A percentile compares a stretch with the other conserved stretches of the same genome.
These are phyloP conservation scores for Tetropium fuscum DNA, from an alignment of 2,888 invertebrate genomes.

Conservation along the genomic window DNA sequence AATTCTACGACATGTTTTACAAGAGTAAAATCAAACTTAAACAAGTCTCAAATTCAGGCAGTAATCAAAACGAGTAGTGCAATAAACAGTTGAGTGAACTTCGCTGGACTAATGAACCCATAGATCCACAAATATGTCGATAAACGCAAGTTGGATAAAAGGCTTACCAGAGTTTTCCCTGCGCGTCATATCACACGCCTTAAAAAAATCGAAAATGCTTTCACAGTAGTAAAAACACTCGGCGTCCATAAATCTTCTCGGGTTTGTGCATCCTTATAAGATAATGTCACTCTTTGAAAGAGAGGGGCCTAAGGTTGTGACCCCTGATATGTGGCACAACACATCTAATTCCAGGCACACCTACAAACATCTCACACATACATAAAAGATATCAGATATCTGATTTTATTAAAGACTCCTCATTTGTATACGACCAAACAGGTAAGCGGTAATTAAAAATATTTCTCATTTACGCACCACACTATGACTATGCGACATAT, in stretches of 20 bases:
- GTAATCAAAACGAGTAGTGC: too few relatives aligned
- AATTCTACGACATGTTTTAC: too few relatives aligned
- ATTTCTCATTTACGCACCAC: constrained; percentile 13
- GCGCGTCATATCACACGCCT: not conserved
- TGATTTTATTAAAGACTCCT: constrained; percentile 38
- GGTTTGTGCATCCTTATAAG: constrained; percentile 27
- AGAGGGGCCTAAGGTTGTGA: constrained; percentile 48
- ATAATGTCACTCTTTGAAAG: constrained; percentile 43
- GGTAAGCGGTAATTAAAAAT: constrained; percentile 26
- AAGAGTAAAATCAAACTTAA: too few relatives aligned
- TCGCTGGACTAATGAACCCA: too few relatives aligned
- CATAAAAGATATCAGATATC: constrained; percentile 45
- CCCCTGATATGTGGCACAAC: constrained; percentile 52
- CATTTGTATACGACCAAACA: constrained; percentile 25
- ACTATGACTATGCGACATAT: constrained; percentile 9
- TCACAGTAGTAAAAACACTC: constrained; percentile 18
- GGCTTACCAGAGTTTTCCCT: too few relatives aligned
- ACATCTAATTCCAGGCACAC: constrained; percentile 45
- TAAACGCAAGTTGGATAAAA: too few relatives aligned
- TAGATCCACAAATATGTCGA: too few relatives aligned
- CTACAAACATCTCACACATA: constrained; percentile 37
- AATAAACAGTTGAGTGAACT: too few relatives aligned
- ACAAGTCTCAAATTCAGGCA: too few relatives aligned
- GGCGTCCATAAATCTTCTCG: constrained; percentile 29
- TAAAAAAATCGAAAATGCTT: constrained; percentile 13